Conservation (phyloP, 2,113 vertebrate species). For the Myocastor coypus region DNA sequence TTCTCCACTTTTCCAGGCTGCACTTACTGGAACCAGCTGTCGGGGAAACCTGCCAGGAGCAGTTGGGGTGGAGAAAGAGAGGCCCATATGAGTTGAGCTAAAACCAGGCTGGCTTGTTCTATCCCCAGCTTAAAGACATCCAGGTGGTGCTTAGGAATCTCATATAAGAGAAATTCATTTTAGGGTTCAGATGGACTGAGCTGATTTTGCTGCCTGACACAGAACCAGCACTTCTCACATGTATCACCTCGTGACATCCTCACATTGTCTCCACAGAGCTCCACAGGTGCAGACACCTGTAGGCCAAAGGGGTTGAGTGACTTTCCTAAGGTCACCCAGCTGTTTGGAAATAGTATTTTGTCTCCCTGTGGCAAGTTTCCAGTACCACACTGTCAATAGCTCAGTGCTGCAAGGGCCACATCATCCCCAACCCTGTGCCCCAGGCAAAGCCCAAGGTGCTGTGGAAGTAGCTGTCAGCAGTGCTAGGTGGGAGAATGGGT, state of each 20-base stretch:
- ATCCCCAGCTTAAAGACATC: neutral
- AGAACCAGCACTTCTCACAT: neutral
- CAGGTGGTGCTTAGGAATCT: neutral
- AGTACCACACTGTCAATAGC: neutral
- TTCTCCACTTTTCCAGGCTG: neutral
- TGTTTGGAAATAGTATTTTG: neutral
- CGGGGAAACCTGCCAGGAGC: neutral
- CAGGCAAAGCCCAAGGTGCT: neutral
- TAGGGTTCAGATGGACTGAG: neutral
- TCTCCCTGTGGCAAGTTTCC: neutral
- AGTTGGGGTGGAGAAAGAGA: too few species aligned
- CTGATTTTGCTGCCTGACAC: neutral
- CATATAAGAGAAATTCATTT: neutral
- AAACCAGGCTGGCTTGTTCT: neutral
- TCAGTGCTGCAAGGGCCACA: neutral
- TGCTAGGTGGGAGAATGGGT: neutral
- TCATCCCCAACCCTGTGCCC: neutral
- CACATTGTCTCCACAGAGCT: neutral
- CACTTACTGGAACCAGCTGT: neutral
- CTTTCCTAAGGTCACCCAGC: constrained; percentile 11
- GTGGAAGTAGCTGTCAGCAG: neutral
- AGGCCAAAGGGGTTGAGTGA: constrained; percentile 37
- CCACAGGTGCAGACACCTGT: constrained; percentile 22
- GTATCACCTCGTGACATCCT: neutral
- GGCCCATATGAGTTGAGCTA: neutral